phyloP scores from a whole-genome alignment of 2,113 vertebrate genomes.

The Salvelinus namaycush region DNA sequence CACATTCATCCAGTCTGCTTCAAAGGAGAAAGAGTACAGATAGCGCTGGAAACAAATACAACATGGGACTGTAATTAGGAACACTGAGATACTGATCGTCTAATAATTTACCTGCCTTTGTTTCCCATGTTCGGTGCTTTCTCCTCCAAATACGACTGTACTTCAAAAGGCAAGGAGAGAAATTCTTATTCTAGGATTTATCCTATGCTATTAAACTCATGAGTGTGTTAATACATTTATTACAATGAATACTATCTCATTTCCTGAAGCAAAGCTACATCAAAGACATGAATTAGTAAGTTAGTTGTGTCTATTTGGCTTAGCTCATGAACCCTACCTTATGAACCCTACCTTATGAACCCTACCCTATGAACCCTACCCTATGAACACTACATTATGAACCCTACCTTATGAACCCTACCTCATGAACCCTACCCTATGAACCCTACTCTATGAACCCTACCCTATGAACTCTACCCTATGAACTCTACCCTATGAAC shows the following conservation, averaged over 20 bases:
- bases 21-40: constrained; percentile 47
- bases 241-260: constrained; percentile 30
- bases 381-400: no score
- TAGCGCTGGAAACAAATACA: constrained; percentile 18
- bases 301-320: constrained; percentile 62
- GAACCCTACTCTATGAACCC: constrained; percentile 31
- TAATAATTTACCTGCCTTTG: constrained; percentile 47
- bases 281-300: constrained; percentile 51
- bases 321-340: constrained; percentile 36
- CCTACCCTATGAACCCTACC: no score
- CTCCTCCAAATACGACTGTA: constrained; percentile 34
- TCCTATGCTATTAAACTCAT: constrained; percentile 29
- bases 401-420: no score
- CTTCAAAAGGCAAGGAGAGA: constrained; percentile 45
- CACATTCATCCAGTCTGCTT: constrained; percentile 25
- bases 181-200: constrained; percentile 19
- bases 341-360: background rate
- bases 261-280: constrained; percentile 50
- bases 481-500: constrained; percentile 47
- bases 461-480: no score
- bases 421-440: constrained; percentile 56
- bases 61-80: constrained; percentile 50
- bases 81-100: constrained; percentile 45
- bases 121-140: constrained; percentile 22
- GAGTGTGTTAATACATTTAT: constrained; percentile 57